A percentile compares a stretch with the other conserved stretches of the same genome.
These are phyloP conservation scores for Corvus moneduloides DNA, from an alignment of 2,113 vertebrate genomes.

Conservation along the genomic window DNA sequence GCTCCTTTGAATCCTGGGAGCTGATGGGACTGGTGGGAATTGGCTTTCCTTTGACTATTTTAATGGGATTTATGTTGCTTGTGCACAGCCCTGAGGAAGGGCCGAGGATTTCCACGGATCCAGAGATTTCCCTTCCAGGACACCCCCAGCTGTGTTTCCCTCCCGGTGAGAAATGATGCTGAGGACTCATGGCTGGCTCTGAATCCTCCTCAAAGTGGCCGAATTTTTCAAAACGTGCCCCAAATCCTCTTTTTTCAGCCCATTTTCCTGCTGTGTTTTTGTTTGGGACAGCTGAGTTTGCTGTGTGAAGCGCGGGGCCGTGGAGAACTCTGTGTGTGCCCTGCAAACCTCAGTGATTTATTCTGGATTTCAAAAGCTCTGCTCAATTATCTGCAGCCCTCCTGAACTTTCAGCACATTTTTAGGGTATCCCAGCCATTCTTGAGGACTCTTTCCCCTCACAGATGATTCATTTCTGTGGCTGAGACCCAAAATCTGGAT, in stretches of 20 bases:
- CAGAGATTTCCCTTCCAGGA: neutral
- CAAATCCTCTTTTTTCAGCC: neutral
- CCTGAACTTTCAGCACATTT: neutral
- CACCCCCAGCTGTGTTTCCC: neutral
- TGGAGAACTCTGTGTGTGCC: rapidly evolving
- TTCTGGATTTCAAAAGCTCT: neutral
- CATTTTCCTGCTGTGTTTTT: rapidly evolving
- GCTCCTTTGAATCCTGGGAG: neutral
- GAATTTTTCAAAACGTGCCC: neutral
- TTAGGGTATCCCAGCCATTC: neutral
- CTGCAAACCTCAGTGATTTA: neutral
- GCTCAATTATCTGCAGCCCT: neutral
- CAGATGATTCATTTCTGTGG: neutral
- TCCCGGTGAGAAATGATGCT: rapidly evolving
- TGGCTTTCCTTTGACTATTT: neutral
- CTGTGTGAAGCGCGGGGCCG: neutral
- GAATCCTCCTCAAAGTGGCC: neutral
- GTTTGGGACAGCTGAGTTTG: rapidly evolving
- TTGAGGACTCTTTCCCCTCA: neutral
- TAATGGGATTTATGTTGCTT: neutral
- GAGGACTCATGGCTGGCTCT: rapidly evolving
- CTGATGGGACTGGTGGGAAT: neutral
- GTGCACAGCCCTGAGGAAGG: neutral
- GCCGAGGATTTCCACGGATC: neutral
- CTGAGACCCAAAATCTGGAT: neutral